These are phyloP conservation scores for Lutjanus campechanus DNA, from an alignment of 2,797 vertebrate genomes.

Conservation along the genomic window DNA sequence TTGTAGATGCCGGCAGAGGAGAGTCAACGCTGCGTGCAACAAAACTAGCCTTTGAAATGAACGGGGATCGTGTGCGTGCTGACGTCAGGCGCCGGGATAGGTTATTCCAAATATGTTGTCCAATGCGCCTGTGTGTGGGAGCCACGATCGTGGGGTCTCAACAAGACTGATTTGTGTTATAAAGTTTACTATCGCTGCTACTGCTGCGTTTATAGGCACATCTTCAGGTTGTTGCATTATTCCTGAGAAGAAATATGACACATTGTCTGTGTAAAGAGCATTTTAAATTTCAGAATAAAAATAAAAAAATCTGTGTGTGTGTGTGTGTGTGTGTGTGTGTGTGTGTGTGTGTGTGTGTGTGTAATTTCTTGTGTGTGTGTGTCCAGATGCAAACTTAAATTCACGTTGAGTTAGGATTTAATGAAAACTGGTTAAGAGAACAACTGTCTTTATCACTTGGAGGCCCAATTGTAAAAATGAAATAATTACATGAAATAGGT, in stretches of 20 bases:
- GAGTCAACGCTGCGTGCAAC: constrained; percentile 20
- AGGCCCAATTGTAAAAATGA: background rate
- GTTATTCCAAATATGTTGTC: constrained; percentile 65
- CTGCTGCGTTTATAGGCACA: background rate
- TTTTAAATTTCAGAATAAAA: background rate
- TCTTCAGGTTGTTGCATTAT: background rate
- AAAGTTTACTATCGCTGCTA: background rate
- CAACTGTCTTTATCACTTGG: background rate
- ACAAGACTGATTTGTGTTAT: background rate
- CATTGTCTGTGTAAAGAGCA: background rate
- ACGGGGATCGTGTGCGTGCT: constrained; percentile 78
- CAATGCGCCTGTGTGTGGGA: constrained; percentile 40
- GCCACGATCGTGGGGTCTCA: constrained; percentile 17
- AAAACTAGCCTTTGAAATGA: constrained; percentile 50
- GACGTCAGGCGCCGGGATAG: constrained; percentile 83
- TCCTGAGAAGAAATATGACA: background rate
- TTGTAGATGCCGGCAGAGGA: constrained; percentile 12
- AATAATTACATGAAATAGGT: background rate
- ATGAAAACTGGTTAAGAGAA: background rate
- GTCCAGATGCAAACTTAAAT: background rate
- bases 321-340: constrained; percentile 16
- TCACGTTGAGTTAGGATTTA: background rate
- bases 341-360: constrained; percentile 8
- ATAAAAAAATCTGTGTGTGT: background rate
- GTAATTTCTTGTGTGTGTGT: background rate